Evolutionary conservation across 2,888 invertebrate genomes (phyloP).

Genomic region (Leistus spinibarbis): DNA sequence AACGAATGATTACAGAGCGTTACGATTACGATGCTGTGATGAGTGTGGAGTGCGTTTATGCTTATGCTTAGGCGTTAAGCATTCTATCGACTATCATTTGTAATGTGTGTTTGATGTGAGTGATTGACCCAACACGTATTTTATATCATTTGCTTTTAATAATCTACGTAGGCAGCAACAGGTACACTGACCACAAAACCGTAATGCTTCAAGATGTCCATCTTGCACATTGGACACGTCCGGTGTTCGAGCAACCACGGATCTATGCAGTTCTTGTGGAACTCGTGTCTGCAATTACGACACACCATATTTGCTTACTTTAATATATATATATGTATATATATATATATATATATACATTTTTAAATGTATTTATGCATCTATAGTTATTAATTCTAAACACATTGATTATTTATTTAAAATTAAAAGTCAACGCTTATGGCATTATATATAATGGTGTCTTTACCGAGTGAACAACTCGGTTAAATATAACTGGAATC

Average conservation of each 20-base stretch:
- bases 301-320: too few relatives aligned
- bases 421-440: too few relatives aligned
- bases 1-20: constrained; percentile 13
- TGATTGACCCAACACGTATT: constrained; percentile 5
- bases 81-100: background rate
- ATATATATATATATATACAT: too few relatives aligned
- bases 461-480: too few relatives aligned
- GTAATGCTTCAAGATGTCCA: constrained; percentile 91
- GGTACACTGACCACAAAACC: constrained; percentile 79
- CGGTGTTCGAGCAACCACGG: constrained; percentile 95
- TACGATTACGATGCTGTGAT: constrained; percentile 1
- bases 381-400: too few relatives aligned
- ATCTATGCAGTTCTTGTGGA: constrained; percentile 95
- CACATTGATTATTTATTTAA: too few relatives aligned
- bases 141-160: background rate
- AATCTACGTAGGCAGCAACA: constrained; percentile 41
- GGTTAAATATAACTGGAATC: too few relatives aligned
- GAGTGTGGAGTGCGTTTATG: background rate
- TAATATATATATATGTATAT: too few relatives aligned
- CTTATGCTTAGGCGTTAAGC: background rate
- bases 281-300: constrained; percentile 78
- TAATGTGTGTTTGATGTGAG: background rate
- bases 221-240: constrained; percentile 96
- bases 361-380: too few relatives aligned
- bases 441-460: too few relatives aligned